Evolutionary conservation across 2,113 vertebrate genomes (phyloP), one percentile per base, ranked within the genome.

Genomic region (Carettochelys insculpta): DNA sequence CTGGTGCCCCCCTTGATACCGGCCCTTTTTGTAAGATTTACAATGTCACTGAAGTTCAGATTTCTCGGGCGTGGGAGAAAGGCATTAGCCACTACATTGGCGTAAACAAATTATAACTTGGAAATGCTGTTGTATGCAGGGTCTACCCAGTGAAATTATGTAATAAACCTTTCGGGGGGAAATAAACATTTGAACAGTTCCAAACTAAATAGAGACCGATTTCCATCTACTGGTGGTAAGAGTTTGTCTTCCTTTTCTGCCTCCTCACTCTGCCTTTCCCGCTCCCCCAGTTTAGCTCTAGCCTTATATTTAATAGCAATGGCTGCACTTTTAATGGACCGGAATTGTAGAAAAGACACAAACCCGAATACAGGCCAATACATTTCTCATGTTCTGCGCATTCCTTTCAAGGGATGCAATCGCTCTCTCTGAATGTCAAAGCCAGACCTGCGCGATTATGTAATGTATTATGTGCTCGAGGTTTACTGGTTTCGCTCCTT

Each of bases 11-110:
- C 54, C 51, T 51, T 51, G 20, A 77, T 89, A 82, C 5, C 3
- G 88, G 89, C 47, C 93, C 94, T 93, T 96, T 85, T 41, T 91
- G 68, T 78, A 82, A 86, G 82, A 91, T 56, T 95, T 89, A 41
- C 5, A 83, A n/a, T 38, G 54, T 56, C 85, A 27, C 53, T 75
- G 91, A 94, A 93, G 92, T 92, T 92, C 65, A 19, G 83, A 25
- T 77, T 80, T 79, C 27, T 19, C 41, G 50, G 24, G 54, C 24
- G 14, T 1, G 50, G 9, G 54, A 45, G 83, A 77, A 84, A 90
- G 77, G 77, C 95, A 92, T 56, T 88, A 90, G 80, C n/a, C 34
- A 77, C 47, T 84, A 24, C n/a, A 88, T 20, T 17, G 2, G 1
- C 54, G 41, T 27, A 25, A 56, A 47, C 51, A 56, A 10, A 45